Conservation (phyloP, 2,113 vertebrate genomes). For the Embiotoca jacksoni region DNA sequence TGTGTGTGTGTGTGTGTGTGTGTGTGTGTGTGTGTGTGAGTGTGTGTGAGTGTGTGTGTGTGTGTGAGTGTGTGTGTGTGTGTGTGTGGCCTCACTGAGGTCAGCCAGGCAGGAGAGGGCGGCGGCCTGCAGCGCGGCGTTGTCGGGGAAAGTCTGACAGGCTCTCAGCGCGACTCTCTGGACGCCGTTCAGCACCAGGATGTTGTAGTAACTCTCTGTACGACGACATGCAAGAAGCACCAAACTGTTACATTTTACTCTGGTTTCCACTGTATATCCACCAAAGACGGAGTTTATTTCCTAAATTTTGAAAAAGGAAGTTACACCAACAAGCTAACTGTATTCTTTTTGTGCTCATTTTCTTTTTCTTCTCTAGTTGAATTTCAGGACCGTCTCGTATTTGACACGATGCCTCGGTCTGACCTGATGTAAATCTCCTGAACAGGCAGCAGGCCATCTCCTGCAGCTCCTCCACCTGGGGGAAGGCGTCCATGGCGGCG, state of each 20-base stretch:
- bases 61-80: too few species aligned
- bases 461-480: slow-evolving; percentile 88
- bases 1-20: too few species aligned
- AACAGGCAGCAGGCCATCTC: slow-evolving; percentile 92
- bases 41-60: too few species aligned
- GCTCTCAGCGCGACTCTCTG: slow-evolving; percentile 89
- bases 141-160: slow-evolving; percentile 85
- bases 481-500: slow-evolving; percentile 88
- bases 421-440: slow-evolving; percentile 91
- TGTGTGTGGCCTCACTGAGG: slow-evolving; percentile 89
- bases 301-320: too few species aligned
- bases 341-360: too few species aligned
- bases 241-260: too few species aligned
- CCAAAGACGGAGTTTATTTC: too few species aligned
- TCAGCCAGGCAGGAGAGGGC: slow-evolving; percentile 91
- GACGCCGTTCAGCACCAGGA: slow-evolving; percentile 92
- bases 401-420: slow-evolving; percentile 50
- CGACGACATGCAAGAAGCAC: neutral
- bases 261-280: too few species aligned
- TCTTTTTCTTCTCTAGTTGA: too few species aligned
- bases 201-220: slow-evolving; percentile 93
- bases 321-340: too few species aligned
- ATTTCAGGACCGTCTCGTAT: too few species aligned
- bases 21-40: too few species aligned
- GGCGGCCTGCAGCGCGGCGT: slow-evolving; percentile 86